phyloP scores from a whole-genome alignment of 2,888 invertebrate species.

The Synergus gifuensis region DNA sequence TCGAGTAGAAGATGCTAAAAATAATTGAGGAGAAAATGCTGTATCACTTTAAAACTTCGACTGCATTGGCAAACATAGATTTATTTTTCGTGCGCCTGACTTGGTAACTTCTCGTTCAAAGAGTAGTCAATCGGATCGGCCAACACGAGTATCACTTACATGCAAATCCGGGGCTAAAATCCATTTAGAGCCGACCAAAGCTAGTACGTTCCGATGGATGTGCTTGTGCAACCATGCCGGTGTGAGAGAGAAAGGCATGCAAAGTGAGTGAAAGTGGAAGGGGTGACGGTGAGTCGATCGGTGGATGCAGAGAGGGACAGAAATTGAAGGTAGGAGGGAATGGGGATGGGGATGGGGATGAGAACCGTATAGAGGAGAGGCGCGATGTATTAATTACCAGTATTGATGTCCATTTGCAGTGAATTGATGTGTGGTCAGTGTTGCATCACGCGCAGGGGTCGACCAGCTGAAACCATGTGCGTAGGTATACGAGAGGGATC shows the following conservation, averaged over 20 bases:
- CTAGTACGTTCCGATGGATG: conserved; percentile 62
- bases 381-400: conserved; percentile 78
- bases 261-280: conserved; percentile 53
- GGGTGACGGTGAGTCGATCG: conserved; percentile 43
- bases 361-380: conserved; percentile 65
- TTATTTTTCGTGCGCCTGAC: conserved; percentile 57
- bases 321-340: conserved; percentile 50
- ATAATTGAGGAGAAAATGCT: background rate
- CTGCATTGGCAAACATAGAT: background rate
- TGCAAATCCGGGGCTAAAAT: conserved; percentile 73
- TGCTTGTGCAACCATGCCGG: conserved; percentile 62
- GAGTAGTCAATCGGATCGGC: conserved; percentile 72
- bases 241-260: conserved; percentile 48
- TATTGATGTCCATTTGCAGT: conserved; percentile 78
- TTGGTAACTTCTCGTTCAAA: conserved; percentile 64
- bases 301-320: conserved; percentile 45
- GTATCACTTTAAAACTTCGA: background rate
- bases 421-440: conserved; percentile 78
- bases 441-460: conserved; percentile 77
- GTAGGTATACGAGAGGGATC: conserved; percentile 66
- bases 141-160: conserved; percentile 74
- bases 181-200: conserved; percentile 58
- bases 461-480: conserved; percentile 72
- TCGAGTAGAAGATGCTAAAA: too few relatives aligned
- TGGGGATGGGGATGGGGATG: conserved; percentile 45